Evolutionary conservation across 2,888 invertebrate species (phyloP), one percentile per base, ranked within the genome.

Genomic region (Matsumyia berberina): DNA sequence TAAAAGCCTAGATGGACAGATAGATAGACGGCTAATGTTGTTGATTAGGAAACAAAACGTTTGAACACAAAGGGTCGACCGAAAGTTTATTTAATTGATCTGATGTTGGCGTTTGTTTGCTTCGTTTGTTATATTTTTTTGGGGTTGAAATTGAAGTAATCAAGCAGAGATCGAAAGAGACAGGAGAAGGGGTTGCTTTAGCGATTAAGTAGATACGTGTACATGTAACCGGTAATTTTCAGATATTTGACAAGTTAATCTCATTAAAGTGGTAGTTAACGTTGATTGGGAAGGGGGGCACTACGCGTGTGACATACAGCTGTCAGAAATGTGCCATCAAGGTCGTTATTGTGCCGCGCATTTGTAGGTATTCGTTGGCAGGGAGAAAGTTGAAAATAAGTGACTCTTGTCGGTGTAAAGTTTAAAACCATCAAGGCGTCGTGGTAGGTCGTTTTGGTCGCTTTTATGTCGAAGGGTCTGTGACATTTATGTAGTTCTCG

Each of bases 31-130:
- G 79, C 73, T 83, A 83, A 83, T 83, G 83, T 83, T 79, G 83
- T 78, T 79, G 83, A 83, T 83, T 83, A 79, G 83, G 83, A 79
- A 79, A 83, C 83, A 83, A 79, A 83, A 73, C 79, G 83, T 73
- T 79, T 79, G 62, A 55, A 51, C 73, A 51, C 73, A 74, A 67
- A 51, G 83, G 73, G 67, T 69, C 73, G 78, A 64, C 44, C 53
- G 66, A 83, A 73, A 83, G 79, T 79, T 74, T 79, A 74, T 74
- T 83, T 83, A 79, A 83, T 83, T 83, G 83, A 83, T 83, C 83
- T 64, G 49, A 3, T 67, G 62, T 73, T 37, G 53, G 62, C 29
- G 11, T 69, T 15, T 69, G 12, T 35, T 51, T 51, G 12, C 33
- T 62, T 24, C 31, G 31, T 46, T 33, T 55, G 19, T 11, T 6